A percentile compares a stretch with the other conserved stretches of the same genome.
Evolutionary conservation across 2,797 vertebrate species (phyloP).

Genomic region (Diplodus puntazzo): DNA sequence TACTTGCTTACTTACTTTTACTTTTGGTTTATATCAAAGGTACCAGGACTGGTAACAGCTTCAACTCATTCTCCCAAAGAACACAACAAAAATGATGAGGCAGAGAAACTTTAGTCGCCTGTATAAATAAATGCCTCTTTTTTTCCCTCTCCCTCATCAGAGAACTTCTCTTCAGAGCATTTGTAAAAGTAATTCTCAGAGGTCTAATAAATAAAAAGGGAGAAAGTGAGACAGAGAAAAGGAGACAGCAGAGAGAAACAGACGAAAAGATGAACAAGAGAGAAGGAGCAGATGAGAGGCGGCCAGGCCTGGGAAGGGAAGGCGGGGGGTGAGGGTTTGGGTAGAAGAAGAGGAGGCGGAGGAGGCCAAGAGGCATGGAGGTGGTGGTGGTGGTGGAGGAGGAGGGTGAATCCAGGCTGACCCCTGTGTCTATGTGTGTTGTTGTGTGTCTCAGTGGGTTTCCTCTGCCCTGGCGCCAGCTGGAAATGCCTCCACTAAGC

Average conservation of each 20-base stretch:
- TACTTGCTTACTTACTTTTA: too few relatives aligned
- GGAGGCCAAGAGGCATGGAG: slow-evolving; percentile 70
- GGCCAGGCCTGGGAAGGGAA: slow-evolving; percentile 69
- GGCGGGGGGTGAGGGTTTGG: slow-evolving; percentile 59
- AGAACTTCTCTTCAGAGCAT: background rate
- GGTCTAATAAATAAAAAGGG: slow-evolving; percentile 16
- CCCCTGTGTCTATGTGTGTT: slow-evolving; percentile 85
- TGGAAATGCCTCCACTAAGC: slow-evolving; percentile 85
- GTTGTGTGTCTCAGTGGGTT: slow-evolving; percentile 86
- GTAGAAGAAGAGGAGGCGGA: slow-evolving; percentile 68
- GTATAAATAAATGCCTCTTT: background rate
- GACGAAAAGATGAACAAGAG: slow-evolving; percentile 49
- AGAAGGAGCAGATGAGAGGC: slow-evolving; percentile 74
- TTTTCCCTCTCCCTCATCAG: background rate
- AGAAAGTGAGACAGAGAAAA: slow-evolving; percentile 1
- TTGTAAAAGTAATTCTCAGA: background rate
- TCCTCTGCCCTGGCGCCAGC: slow-evolving; percentile 87
- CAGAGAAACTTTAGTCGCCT: too few relatives aligned
- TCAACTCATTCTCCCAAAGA: too few relatives aligned
- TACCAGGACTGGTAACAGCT: too few relatives aligned
- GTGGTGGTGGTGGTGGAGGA: slow-evolving; percentile 59
- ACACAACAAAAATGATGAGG: too few relatives aligned
- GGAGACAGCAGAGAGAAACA: slow-evolving; percentile 30
- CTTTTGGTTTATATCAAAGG: too few relatives aligned
- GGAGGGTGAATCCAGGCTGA: slow-evolving; percentile 80